A percentile compares a stretch with the other conserved stretches of the same genome.
Conservation (phyloP, 2,888 invertebrate species). For the Pollenia amentaria region DNA sequence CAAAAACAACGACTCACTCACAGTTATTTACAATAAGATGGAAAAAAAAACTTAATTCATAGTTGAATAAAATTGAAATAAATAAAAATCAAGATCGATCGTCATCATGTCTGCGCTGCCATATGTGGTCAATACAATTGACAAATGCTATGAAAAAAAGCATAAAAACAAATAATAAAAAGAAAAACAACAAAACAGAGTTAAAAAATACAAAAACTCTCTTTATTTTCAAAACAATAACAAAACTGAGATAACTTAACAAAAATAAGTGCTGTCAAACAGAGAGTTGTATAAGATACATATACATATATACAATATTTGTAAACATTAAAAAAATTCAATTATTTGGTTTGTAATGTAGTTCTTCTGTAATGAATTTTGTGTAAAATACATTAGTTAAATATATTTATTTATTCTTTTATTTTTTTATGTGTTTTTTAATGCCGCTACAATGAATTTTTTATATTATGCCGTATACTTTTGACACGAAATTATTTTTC, state of each 20-base stretch:
- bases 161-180: neutral
- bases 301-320: no score
- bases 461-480: neutral
- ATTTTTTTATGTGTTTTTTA: conserved; percentile 24
- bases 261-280: conserved; percentile 11
- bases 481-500: conserved; percentile 14
- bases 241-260: conserved; percentile 12
- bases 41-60: conserved; percentile 14
- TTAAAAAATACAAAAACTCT: conserved; percentile 54
- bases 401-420: no score
- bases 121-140: conserved; percentile 81
- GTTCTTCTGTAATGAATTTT: no score
- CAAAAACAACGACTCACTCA: conserved; percentile 27
- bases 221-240: conserved; percentile 28
- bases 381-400: no score
- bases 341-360: no score
- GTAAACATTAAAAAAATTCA: no score
- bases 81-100: conserved; percentile 71
- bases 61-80: conserved; percentile 49
- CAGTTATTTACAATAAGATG: conserved; percentile 34
- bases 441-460: conserved; percentile 41
- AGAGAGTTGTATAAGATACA: neutral
- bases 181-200: conserved; percentile 38
- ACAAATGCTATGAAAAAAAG: conserved; percentile 46
- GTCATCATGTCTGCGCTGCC: conserved; percentile 77